Evolutionary conservation across 2,113 vertebrate species (phyloP), one percentile per base, ranked within the genome.

Genomic region (Meriones unguiculatus): DNA sequence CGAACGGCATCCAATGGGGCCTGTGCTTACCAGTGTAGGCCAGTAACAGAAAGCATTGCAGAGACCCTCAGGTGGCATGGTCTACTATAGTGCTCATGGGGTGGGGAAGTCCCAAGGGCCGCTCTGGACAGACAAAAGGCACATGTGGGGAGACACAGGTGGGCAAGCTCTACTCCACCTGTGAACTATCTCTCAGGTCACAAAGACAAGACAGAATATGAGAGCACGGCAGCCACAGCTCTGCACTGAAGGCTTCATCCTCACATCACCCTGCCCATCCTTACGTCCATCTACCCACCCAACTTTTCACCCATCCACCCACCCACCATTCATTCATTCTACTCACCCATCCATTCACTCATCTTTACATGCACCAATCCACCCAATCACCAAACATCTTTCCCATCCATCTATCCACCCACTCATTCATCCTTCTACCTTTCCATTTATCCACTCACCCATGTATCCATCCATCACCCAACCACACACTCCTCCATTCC

Each of bases 31-130:
- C 25, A 5, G 5, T 0, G 5, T 1, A 0, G 0, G 59, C 0
- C 14, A 14, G 28, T 32, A 1, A 24, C 0, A 0, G 73, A 4
- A 0, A 0, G 4, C 11, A 38, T 0, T 52, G 0, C 24, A 65
- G 17, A 2, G 32, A 0, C 4, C 17, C 54, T 20, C 0, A 0
- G 24, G 5, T 28, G 5, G 28, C 0, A 3, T 3, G 0, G 22
- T 9, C 28, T 2, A 6, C 15, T 32, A 11, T 17, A 30, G 6
- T 0, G 0, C 41, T 9, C 41, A 4, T 0, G 5, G 3, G 35
- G 7, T 0, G 1, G 24, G 46, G 59, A 12, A 65, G 25, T 20
- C 87, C 17, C 1, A 4, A 8, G 59, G n/a, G 67, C n/a, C 54
- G 6, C 54, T 67, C 30, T 0, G 28, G 8, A 70, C 14, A 52